Conservation (phyloP, 2,113 vertebrate species). For the Periophthalmus modestus region DNA sequence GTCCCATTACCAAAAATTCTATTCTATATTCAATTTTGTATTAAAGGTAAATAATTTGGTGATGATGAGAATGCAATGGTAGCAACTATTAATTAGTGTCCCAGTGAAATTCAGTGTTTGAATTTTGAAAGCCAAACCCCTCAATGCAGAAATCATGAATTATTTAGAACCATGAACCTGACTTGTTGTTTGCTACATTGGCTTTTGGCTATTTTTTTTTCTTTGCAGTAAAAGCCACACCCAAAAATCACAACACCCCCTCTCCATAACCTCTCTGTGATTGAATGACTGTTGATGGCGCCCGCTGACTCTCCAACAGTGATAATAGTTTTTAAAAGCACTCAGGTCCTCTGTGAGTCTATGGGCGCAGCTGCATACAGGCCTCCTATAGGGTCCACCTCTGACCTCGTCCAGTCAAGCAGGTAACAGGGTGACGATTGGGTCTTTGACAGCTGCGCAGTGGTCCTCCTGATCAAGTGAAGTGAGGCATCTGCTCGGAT, state of each 20-base stretch:
- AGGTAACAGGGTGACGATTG: slow-evolving; percentile 73
- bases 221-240: slow-evolving; percentile 25
- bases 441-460: slow-evolving; percentile 63
- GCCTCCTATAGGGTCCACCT: slow-evolving; percentile 45
- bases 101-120: slow-evolving; percentile 3
- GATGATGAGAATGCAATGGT: background rate
- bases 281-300: slow-evolving; percentile 37
- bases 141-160: slow-evolving; percentile 51
- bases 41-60: slow-evolving; percentile 39
- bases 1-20: slow-evolving; percentile 43
- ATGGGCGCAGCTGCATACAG: slow-evolving; percentile 39
- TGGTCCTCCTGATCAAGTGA: slow-evolving; percentile 47
- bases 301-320: slow-evolving; percentile 37
- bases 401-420: slow-evolving; percentile 69
- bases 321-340: slow-evolving; percentile 70
- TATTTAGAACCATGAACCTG: slow-evolving; percentile 39
- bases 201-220: slow-evolving; percentile 25
- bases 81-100: slow-evolving; percentile 47
- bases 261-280: slow-evolving; percentile 18
- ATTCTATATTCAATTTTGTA: slow-evolving; percentile 29
- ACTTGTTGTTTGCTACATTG: slow-evolving; percentile 35
- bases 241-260: slow-evolving; percentile 20
- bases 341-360: slow-evolving; percentile 32
- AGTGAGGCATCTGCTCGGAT: slow-evolving; percentile 63
- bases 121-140: slow-evolving; percentile 42